Base-by-base conservation (phyloP, 2,888 invertebrate genomes). In the Callyntrura sp. region DNA sequence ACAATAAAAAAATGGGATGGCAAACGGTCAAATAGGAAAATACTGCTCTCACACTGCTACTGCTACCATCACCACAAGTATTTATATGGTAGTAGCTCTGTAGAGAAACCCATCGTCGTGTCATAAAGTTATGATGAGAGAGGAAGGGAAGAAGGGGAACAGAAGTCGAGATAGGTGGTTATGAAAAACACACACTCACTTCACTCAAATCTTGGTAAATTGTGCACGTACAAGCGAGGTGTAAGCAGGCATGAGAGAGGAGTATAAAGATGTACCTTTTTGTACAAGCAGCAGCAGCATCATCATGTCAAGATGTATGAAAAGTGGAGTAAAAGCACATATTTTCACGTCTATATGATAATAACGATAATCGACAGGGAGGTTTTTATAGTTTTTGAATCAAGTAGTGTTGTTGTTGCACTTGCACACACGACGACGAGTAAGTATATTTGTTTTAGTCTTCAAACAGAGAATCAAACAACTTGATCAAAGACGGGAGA, bases 101-200 rank as follows among this genome's bases (percentile, higher is more conserved):
- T 70, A 60, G 43, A 76, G n/a, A n/a, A 76, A 78, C 76, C 62
- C 51, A 48, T 85, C 85, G 78, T 85, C 78, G 78, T 85, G 76
- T 78, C 85, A 85, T 85, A 76, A 85, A 85, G 45, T 62, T 76
- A 85, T 85, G 85, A 85, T 85, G 51, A 73, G 48, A 48, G 48
- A 57, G 60, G 57, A 55, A 57, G 81, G 43, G 82, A 65, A 73
- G 45, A 45, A 45, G 9, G 17, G 23, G 43, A 73, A 73, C 20
- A 17, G 17, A n/a, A n/a, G n/a, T n/a, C 48, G 35, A 28, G 65
- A 28, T 28, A 17, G 68, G 68, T 68, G 73, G 73, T 73, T 73
- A 45, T 73, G 73, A 45, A 73, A 78, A 78, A 78, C 51, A 81
- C 60, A 79, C 81, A 81, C 81, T 57, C 81, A 81, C 12, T 45